Evolutionary conservation across 2,797 vertebrate species (phyloP).

Genomic region (Perodicticus potto): DNA sequence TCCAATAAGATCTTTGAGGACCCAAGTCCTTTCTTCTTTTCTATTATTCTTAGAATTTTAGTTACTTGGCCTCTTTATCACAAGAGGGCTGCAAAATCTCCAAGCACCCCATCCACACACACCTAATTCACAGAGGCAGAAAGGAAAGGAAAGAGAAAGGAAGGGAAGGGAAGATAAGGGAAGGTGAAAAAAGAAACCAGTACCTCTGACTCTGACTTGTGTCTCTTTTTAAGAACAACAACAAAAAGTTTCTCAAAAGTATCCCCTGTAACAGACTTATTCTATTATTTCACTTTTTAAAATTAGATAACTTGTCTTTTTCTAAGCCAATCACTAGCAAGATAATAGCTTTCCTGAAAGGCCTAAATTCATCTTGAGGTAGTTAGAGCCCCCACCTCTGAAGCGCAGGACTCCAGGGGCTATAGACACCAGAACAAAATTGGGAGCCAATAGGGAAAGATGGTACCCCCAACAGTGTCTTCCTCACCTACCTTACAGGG

Average conservation of each 20-base stretch:
- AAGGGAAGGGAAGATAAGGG: neutral
- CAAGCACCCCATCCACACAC: neutral
- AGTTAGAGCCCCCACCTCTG: neutral
- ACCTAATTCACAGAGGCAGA: neutral
- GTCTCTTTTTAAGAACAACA: slow-evolving; percentile 5
- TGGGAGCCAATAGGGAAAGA: neutral
- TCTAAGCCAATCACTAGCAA: neutral
- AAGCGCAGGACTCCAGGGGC: neutral
- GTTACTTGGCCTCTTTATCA: neutral
- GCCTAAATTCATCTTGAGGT: neutral
- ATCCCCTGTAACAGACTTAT: neutral
- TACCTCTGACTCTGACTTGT: neutral
- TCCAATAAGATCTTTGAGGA: neutral
- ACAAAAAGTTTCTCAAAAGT: neutral
- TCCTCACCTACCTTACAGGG: neutral
- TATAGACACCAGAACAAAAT: neutral
- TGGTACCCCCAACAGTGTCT: neutral
- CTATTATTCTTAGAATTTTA: neutral
- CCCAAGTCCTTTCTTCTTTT: neutral
- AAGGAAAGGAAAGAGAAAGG: neutral
- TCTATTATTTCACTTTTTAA: neutral
- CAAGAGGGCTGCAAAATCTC: neutral
- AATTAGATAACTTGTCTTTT: neutral
- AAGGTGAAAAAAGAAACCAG: neutral
- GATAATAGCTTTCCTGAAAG: neutral